phyloP scores from a whole-genome alignment of 1,140 invertebrate genomes.

The Aphelenchoides avenae region DNA sequence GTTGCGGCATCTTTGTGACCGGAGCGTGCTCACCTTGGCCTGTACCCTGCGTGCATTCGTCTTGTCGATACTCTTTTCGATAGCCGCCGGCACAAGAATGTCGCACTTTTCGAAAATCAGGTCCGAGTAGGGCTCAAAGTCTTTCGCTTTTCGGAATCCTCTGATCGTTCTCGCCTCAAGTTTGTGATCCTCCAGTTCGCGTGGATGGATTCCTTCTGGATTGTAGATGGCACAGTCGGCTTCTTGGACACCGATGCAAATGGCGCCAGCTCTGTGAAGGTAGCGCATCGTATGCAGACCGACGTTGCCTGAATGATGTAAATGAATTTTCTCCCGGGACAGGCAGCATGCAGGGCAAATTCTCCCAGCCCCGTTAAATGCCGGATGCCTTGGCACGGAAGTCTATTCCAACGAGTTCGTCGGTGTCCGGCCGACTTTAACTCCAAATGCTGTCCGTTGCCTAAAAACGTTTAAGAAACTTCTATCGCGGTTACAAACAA shows the following conservation, averaged over 20 bases:
- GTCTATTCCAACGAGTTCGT: too few relatives aligned
- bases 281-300: conserved; percentile 95
- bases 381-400: too few relatives aligned
- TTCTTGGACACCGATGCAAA: conserved; percentile 89
- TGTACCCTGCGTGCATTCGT: conserved; percentile 85
- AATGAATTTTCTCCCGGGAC: too few relatives aligned
- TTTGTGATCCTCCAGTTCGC: conserved; percentile 67
- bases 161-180: conserved; percentile 76
- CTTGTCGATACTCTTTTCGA: conserved; percentile 91
- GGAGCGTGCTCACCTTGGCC: conserved; percentile 74
- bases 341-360: too few relatives aligned
- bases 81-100: conserved; percentile 92
- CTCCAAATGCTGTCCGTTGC: too few relatives aligned
- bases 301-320: conserved; percentile 81
- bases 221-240: conserved; percentile 87
- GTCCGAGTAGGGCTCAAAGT: conserved; percentile 77
- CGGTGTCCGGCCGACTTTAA: too few relatives aligned
- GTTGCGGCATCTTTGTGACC: too few relatives aligned
- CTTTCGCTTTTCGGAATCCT: conserved; percentile 83
- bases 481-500: too few relatives aligned
- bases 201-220: conserved; percentile 89
- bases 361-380: too few relatives aligned
- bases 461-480: too few relatives aligned
- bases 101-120: conserved; percentile 91
- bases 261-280: conserved; percentile 85